Base-by-base conservation (phyloP, 1,140 invertebrate genomes). In the Leptonema lineaticorne region DNA sequence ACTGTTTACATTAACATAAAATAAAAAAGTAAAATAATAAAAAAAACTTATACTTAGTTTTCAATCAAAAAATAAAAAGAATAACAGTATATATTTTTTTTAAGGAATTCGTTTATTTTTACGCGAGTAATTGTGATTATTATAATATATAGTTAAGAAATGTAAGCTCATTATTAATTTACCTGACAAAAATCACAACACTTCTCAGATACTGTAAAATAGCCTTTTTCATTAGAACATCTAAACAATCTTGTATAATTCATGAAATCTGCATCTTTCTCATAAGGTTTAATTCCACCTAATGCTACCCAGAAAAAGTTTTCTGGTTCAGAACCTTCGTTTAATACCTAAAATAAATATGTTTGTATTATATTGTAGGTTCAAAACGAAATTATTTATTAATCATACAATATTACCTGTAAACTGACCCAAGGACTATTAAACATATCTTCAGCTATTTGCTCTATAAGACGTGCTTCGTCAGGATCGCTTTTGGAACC, bases 181-280 rank as follows among this genome's bases (percentile, higher is more conserved):
- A 94, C 93, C 87, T 99, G 98, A 83, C 97, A 99, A 83, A 99
- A 99, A 83, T 99, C 98, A 0, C 96, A 94, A 83, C 97, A 99
- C 78, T 99, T 99, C 81, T 99, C 98, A 22, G 96, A 98, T 6
- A 99, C 96, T 4, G 94, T 94, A 77, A 99, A 99, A 80, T 98
- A 99, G 22, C 98, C 98, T 79, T 98, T 98, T 76, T 99, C 97
- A 81, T 99, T 99, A 7, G 97, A 99, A 81, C 98, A 99, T 24
- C 97, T 88, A 81, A 99, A 99, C 7, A 99, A 83, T 69, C 98
- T 84, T 1, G 95, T 96, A 78, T 92, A 93, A 74, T 95, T 88
- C 90, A 99, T 97, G 75, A 92, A 99, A 59, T 92, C 90, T 0
- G 95, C 95, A 78, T 95, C 89, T 57, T 85, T 86, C 22, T 98